These are phyloP conservation scores for Macrosiphum euphorbiae DNA, from an alignment of 2,888 invertebrate species.

Conservation along the genomic window DNA sequence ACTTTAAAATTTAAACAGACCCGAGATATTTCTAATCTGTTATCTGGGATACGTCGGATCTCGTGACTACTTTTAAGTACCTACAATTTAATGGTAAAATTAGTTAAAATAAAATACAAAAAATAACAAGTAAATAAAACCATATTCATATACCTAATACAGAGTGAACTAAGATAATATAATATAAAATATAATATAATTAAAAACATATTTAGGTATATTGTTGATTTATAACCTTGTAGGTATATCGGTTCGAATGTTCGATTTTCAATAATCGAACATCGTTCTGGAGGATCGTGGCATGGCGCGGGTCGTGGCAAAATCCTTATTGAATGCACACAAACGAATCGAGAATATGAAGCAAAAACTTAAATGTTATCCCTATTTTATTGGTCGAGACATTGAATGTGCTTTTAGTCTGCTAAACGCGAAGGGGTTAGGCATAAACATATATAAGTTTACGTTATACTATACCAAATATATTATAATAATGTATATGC, in stretches of 20 bases:
- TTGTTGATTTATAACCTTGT: no score
- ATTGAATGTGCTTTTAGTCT: not conserved
- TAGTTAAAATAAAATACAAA: not conserved
- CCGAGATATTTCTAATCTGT: not conserved
- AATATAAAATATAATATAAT: no score
- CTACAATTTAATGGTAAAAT: not conserved
- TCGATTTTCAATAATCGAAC: not conserved
- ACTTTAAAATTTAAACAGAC: not conserved
- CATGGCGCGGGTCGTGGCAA: not conserved
- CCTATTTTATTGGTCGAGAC: not conserved
- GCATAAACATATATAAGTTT: not conserved
- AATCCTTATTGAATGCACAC: not conserved
- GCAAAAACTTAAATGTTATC: not conserved
- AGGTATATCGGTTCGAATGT: not conserved
- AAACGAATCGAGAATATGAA: not conserved
- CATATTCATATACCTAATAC: no score
- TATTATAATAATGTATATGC: not conserved
- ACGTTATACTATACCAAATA: not conserved
- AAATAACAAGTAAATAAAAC: not conserved
- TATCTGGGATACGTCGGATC: not conserved
- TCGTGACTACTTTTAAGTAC: not conserved
- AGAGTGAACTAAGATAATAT: no score
- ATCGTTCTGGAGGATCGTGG: not conserved
- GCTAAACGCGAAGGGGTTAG: not conserved
- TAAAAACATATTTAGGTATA: no score